Percentiles rank a stretch among this genome's conserved stretches.
phyloP scores from a whole-genome alignment of 1,140 invertebrate species.

The Aphis gossypii region DNA sequence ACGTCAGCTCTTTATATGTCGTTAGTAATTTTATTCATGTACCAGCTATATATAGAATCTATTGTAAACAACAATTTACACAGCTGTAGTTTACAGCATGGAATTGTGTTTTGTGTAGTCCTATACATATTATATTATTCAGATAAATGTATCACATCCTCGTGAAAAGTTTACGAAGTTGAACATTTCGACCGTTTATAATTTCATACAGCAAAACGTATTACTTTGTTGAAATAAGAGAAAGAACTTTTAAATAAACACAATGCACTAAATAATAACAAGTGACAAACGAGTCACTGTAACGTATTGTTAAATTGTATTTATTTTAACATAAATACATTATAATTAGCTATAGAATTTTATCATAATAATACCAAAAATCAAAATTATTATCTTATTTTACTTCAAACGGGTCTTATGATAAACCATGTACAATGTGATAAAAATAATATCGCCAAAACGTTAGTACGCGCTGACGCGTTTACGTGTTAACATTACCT shows the following conservation, averaged over 20 bases:
- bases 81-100: not conserved
- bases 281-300: not conserved
- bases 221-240: not conserved
- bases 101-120: not conserved
- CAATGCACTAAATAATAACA: not conserved
- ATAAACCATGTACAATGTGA: not conserved
- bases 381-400: not conserved
- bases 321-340: not conserved
- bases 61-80: not conserved
- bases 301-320: not conserved
- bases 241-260: not conserved
- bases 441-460: not conserved
- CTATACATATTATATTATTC: not conserved
- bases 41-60: not conserved
- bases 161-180: not conserved
- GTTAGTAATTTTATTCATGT: constrained; percentile 17
- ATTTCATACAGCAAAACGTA: not conserved
- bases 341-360: not conserved
- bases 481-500: not conserved
- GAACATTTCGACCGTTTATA: constrained; percentile 15
- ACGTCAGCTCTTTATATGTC: not conserved
- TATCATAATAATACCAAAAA: not conserved
- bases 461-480: not conserved
- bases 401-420: not conserved
- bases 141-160: not conserved